Base-by-base conservation (phyloP, 2,797 vertebrate genomes). In the Cyclura pinguis region DNA sequence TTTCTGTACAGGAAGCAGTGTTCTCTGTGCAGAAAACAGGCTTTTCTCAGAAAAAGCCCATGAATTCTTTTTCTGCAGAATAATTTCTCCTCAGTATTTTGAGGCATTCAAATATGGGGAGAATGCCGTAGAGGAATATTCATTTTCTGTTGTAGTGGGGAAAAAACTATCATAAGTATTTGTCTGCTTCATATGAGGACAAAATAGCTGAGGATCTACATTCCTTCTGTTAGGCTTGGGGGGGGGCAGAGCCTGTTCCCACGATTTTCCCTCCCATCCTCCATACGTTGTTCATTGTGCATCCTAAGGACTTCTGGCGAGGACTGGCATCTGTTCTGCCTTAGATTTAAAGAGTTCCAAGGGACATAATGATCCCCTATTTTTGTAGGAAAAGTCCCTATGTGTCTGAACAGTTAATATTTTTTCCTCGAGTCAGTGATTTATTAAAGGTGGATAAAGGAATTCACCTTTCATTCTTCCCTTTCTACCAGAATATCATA, bases 351-450 rank as follows among this genome's bases (percentile, higher is more conserved):
- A 93, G 87, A 67, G 82, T 95, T 94, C 90, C 88, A 27, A 13
- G 2, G 89, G 88, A 91, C 93, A 92, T 22, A 91, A 95, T 84
- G 92, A 89, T 87, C 89, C 95, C 38, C 84, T 91, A 47, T 92
- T 94, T 95, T 88, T 12, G 52, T 88, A 86, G 92, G 95, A 92
- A 96, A 96, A 96, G 93, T 95, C 88, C 92, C 93, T 35, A 35
- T n/a, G 16, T 91, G 93, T 94, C 95, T 93, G 73, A 95, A 94
- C 93, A 84, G 93, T 93, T 69, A 9, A 69, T 69, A 32, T 69
- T 69, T 69, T 95, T 82, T 84, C 92, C 24, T 92, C 89, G 89
- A 91, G 86, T 50, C 91, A 87, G 89, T 87, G 4, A 95, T 96
- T 93, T 93, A 94, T 93, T 92, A 91, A 72, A 85, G 88, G 50